These are phyloP conservation scores for Lanius collurio DNA, from an alignment of 2,113 vertebrate genomes.

Conservation along the genomic window DNA sequence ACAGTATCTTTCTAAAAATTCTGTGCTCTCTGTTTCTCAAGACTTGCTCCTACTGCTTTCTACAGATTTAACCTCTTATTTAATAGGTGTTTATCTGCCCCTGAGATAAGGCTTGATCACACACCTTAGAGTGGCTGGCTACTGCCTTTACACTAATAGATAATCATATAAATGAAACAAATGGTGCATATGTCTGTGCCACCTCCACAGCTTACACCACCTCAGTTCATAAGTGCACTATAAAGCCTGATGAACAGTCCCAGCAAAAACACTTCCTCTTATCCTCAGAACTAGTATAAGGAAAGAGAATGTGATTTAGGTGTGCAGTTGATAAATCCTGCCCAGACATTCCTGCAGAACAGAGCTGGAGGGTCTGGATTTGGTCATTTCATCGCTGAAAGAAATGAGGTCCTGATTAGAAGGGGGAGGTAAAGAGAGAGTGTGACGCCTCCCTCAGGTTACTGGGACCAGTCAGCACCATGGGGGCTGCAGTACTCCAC, in stretches of 20 bases:
- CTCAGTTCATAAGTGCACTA: background rate
- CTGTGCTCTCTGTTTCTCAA: background rate
- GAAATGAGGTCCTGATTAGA: background rate
- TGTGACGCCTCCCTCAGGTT: background rate
- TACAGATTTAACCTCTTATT: background rate
- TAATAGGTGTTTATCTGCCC: background rate
- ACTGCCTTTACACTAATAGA: background rate
- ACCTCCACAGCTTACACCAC: background rate
- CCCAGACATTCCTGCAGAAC: background rate
- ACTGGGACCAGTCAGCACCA: background rate
- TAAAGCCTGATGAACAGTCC: background rate
- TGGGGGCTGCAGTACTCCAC: background rate
- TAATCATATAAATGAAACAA: background rate
- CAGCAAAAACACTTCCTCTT: background rate
- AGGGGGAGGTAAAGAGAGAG: accelerated
- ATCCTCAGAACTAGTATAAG: background rate
- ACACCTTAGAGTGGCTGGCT: background rate
- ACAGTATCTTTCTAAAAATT: background rate
- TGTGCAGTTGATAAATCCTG: background rate
- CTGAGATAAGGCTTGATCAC: background rate
- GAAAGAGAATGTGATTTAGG: background rate
- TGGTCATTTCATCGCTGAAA: background rate
- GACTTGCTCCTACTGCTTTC: background rate
- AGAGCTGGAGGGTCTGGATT: background rate
- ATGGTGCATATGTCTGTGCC: background rate